Conservation (phyloP, 2,797 vertebrate genomes). For the Denticeps clupeoides region DNA sequence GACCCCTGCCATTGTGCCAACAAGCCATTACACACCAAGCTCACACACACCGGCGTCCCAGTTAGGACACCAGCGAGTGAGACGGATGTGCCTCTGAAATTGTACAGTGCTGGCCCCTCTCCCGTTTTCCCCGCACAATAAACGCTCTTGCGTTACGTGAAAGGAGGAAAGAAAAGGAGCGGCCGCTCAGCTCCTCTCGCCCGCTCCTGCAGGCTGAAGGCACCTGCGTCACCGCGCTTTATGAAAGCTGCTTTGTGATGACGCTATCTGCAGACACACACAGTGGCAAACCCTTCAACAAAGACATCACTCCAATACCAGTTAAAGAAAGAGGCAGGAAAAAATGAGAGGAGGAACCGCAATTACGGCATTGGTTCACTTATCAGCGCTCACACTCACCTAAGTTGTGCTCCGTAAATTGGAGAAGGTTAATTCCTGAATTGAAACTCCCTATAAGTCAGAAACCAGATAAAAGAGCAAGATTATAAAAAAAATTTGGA, state of each 20-base stretch:
- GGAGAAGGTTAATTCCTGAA: conserved; percentile 42
- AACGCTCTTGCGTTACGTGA: not conserved
- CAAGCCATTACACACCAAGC: conserved; percentile 5
- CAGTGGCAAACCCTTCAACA: not conserved
- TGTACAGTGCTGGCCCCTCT: not conserved
- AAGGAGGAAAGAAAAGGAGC: not conserved
- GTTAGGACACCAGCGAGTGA: not conserved
- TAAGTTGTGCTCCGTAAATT: conserved; percentile 53
- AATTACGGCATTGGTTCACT: too few species aligned
- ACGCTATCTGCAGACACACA: conserved; percentile 16
- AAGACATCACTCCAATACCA: too few species aligned
- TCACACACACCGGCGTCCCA: not conserved
- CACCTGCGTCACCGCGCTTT: conserved; percentile 3
- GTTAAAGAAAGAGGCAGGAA: too few species aligned
- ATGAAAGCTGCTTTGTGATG: conserved; percentile 14
- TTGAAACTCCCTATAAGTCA: conserved; percentile 43
- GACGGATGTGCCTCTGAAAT: not conserved
- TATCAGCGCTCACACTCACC: conserved; percentile 37
- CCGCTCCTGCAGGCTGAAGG: too few species aligned
- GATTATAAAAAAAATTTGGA: not conserved
- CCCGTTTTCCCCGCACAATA: conserved; percentile 3
- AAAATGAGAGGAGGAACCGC: too few species aligned
- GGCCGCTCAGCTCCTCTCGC: too few species aligned
- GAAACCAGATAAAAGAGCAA: conserved; percentile 20
- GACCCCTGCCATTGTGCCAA: conserved; percentile 7